Conservation (phyloP, 1,140 invertebrate genomes). For the Hycleus phaleratus region DNA sequence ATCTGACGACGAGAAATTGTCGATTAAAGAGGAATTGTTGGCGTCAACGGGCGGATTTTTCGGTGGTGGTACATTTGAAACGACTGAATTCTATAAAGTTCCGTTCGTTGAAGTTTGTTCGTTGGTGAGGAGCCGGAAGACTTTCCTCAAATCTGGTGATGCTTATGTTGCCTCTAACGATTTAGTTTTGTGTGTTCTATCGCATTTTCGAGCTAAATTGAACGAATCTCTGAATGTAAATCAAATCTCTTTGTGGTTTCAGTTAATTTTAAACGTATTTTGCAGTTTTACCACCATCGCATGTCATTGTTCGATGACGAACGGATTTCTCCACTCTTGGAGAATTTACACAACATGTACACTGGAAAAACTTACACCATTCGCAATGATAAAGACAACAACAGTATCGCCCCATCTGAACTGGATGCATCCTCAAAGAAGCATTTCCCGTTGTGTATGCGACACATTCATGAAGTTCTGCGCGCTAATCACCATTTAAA, state of each 20-base stretch:
- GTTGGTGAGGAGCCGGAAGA: constrained; percentile 68
- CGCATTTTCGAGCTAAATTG: constrained; percentile 67
- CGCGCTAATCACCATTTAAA: constrained; percentile 76
- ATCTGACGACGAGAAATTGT: constrained; percentile 57
- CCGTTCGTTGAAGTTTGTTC: constrained; percentile 83
- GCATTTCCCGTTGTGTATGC: constrained; percentile 93
- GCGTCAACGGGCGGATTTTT: constrained; percentile 14
- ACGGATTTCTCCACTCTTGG: constrained; percentile 62
- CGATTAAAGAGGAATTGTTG: constrained; percentile 30
- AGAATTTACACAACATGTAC: constrained; percentile 71
- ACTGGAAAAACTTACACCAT: constrained; percentile 64
- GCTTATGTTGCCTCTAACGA: constrained; percentile 84
- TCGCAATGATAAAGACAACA: constrained; percentile 35
- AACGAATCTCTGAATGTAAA: constrained; percentile 65
- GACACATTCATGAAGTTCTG: constrained; percentile 73
- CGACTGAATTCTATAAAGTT: constrained; percentile 72
- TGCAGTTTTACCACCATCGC: constrained; percentile 43
- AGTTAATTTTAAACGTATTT: constrained; percentile 4
- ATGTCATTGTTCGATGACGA: constrained; percentile 74
- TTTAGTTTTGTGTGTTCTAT: constrained; percentile 73
- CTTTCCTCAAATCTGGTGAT: constrained; percentile 75
- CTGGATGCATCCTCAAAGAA: constrained; percentile 66
- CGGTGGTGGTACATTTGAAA: constrained; percentile 51
- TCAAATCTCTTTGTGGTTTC: constrained; percentile 12
- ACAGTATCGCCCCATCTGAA: constrained; percentile 41